Evolutionary conservation across 2,888 invertebrate genomes (phyloP).

Genomic region (Myopa tessellatipennis): DNA sequence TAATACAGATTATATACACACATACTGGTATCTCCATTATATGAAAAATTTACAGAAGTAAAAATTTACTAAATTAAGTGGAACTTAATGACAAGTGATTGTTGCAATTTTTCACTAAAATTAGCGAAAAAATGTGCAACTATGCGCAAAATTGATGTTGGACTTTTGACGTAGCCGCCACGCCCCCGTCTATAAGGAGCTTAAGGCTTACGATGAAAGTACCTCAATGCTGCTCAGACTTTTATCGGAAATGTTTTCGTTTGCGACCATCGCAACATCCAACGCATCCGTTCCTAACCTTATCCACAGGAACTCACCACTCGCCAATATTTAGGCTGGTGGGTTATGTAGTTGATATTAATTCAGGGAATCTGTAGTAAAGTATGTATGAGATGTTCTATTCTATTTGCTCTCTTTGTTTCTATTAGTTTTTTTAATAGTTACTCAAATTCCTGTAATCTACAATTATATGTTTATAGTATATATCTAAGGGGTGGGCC

Average conservation of each 20-base stretch:
- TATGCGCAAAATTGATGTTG: conserved; percentile 69
- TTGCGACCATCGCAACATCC: neutral
- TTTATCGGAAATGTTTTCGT: conserved; percentile 23
- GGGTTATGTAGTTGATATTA: no score
- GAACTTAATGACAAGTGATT: conserved; percentile 63
- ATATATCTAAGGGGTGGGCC: no score
- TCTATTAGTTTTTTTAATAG: no score
- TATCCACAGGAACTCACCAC: no score
- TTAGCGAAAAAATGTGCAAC: conserved; percentile 45
- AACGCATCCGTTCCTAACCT: no score
- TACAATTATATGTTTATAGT: no score
- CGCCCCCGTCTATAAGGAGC: conserved; percentile 55
- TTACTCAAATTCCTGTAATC: no score
- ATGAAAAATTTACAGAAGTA: neutral
- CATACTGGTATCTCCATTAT: neutral
- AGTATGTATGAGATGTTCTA: no score
- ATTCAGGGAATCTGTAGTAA: no score
- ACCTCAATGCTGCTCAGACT: conserved; percentile 66
- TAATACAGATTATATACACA: conserved; percentile 36
- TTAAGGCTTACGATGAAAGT: conserved; percentile 61
- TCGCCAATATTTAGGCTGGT: no score
- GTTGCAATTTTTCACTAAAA: conserved; percentile 46
- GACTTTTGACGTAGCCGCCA: conserved; percentile 59
- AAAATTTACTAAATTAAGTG: conserved; percentile 17
- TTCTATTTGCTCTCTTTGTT: no score